Percentiles rank a stretch among this genome's conserved stretches.
Conservation (phyloP, 2,797 vertebrate genomes). For the Anolis apletophallus region DNA sequence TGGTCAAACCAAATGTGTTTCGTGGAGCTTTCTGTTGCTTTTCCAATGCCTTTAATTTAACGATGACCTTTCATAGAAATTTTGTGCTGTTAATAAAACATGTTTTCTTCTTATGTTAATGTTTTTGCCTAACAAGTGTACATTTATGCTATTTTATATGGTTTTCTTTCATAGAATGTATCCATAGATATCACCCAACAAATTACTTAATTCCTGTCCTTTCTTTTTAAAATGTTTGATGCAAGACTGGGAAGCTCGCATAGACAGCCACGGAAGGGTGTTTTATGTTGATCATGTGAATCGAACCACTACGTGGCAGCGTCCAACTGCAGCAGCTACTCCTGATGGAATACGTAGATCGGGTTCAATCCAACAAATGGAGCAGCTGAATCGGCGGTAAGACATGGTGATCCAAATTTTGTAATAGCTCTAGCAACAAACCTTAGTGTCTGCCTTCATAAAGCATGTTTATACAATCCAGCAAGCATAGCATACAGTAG, state of each 20-base stretch:
- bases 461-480: background rate
- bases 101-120: slow-evolving; percentile 2
- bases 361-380: slow-evolving; percentile 96
- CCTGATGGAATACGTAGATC: slow-evolving; percentile 89
- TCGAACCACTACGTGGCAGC: slow-evolving; percentile 96
- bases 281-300: slow-evolving; percentile 98
- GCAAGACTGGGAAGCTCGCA: slow-evolving; percentile 96
- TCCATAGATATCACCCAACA: slow-evolving; percentile 43
- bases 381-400: slow-evolving; percentile 96
- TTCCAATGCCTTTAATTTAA: slow-evolving; percentile 35
- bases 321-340: slow-evolving; percentile 86
- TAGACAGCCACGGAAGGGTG: slow-evolving; percentile 96
- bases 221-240: slow-evolving; percentile 39
- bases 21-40: slow-evolving; percentile 37
- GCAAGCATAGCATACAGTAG: background rate
- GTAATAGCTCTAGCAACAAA: background rate
- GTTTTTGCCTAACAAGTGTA: slow-evolving; percentile 9
- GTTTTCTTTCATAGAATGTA: background rate
- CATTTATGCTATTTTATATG: background rate
- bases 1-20: background rate
- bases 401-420: slow-evolving; percentile 37
- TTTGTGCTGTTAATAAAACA: background rate
- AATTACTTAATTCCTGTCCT: slow-evolving; percentile 63
- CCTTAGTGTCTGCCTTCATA: background rate
- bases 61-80: slow-evolving; percentile 29